Conservation (phyloP, 2,113 vertebrate genomes). For the Xyrauchen texanus region DNA sequence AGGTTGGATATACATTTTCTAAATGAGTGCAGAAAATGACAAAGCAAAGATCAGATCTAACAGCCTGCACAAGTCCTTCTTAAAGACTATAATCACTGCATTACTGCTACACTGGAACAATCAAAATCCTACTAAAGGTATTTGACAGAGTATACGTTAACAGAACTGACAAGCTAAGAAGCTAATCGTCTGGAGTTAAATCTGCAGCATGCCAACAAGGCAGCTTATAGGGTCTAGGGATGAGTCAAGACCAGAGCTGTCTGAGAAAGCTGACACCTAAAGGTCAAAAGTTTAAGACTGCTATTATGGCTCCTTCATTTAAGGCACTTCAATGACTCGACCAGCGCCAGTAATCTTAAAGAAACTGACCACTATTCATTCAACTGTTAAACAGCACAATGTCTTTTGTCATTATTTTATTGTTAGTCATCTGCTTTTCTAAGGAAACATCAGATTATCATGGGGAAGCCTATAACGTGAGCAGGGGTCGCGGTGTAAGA, state of each 20-base stretch:
- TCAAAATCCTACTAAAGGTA: slow-evolving; percentile 27
- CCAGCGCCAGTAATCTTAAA: neutral
- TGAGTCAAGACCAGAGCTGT: slow-evolving; percentile 14
- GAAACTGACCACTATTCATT: neutral
- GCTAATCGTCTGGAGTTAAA: slow-evolving; percentile 41
- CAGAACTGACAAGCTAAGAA: slow-evolving; percentile 41
- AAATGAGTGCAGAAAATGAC: neutral
- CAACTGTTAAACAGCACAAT: no score
- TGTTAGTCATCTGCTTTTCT: neutral
- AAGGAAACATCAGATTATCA: neutral
- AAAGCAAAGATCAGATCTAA: slow-evolving; percentile 8
- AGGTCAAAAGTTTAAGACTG: slow-evolving; percentile 25
- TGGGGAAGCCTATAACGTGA: neutral
- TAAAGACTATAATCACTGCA: slow-evolving; percentile 17
- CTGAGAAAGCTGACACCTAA: slow-evolving; percentile 19
- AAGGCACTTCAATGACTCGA: neutral
- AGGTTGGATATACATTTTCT: no score
- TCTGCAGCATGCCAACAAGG: slow-evolving; percentile 26
- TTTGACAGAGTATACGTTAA: slow-evolving; percentile 30
- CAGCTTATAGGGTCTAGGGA: slow-evolving; percentile 21
- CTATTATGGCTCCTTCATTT: neutral
- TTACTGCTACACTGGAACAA: slow-evolving; percentile 22
- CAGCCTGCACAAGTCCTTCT: slow-evolving; percentile 1
- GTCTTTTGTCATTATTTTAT: neutral
- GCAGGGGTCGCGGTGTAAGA: neutral